A percentile compares a stretch with the other conserved stretches of the same genome.
Evolutionary conservation across 2,113 vertebrate genomes (phyloP).

Genomic region (Eudyptes chrysolophus): DNA sequence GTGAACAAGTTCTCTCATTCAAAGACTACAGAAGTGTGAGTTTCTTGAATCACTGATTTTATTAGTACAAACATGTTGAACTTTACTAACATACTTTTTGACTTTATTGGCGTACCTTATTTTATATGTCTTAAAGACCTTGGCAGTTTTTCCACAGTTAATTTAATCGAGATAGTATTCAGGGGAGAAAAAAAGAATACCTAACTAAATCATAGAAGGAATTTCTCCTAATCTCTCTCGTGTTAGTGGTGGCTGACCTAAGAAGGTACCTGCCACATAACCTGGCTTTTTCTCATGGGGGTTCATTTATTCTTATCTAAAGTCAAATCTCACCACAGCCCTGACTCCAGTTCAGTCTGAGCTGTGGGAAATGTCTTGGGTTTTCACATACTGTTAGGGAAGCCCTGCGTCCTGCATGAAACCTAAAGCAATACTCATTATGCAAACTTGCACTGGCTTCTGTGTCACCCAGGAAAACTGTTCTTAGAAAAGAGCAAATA

Average conservation of each 20-base stretch:
- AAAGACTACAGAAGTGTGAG: constrained; percentile 62
- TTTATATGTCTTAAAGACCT: constrained; percentile 65
- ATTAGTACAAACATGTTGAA: constrained; percentile 69
- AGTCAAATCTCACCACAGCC: background rate
- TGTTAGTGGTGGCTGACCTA: background rate
- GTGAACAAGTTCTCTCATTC: constrained; percentile 66
- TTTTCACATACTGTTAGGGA: background rate
- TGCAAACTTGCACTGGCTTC: constrained; percentile 36
- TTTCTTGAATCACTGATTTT: constrained; percentile 64
- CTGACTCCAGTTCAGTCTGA: background rate
- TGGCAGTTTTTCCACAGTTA: constrained; percentile 51
- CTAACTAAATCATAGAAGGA: constrained; percentile 45
- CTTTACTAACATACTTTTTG: constrained; percentile 68
- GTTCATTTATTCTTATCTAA: background rate
- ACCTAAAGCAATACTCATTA: background rate
- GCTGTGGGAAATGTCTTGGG: constrained; percentile 20
- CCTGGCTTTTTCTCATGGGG: background rate
- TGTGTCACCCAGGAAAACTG: constrained; percentile 47
- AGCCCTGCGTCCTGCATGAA: background rate
- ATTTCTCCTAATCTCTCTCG: constrained; percentile 60
- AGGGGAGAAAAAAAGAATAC: background rate
- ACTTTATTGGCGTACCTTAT: constrained; percentile 64
- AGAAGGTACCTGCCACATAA: constrained; percentile 5
- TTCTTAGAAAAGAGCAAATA: background rate
- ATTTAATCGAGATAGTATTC: constrained; percentile 52